Evolutionary conservation across 2,888 invertebrate species (phyloP).

Genomic region (Ashinkailepas kermadecensis): DNA sequence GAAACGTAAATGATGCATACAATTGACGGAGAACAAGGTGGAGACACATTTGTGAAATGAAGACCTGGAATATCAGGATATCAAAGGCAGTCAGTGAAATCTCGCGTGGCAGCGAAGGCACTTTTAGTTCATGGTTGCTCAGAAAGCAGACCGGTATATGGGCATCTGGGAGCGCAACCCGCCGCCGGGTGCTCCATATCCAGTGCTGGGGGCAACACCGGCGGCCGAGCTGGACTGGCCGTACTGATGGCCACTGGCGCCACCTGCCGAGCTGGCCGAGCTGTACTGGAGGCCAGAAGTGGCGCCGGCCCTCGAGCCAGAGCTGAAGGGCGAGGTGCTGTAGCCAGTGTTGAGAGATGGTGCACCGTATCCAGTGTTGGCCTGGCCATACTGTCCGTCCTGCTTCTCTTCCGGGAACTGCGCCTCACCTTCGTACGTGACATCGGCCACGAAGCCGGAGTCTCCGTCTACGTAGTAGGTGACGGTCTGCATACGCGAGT

Average conservation of each 20-base stretch:
- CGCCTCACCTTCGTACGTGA: background rate
- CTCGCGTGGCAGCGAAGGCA: too few species aligned
- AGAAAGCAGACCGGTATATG: background rate
- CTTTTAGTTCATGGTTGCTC: background rate
- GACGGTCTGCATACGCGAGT: constrained; percentile 1
- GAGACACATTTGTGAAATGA: too few species aligned
- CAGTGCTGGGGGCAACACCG: background rate
- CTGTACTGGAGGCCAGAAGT: background rate
- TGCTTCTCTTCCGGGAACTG: background rate
- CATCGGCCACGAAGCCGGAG: background rate
- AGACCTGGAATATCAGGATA: too few species aligned
- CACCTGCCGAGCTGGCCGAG: background rate
- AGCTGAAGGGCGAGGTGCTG: background rate
- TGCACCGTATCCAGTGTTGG: background rate
- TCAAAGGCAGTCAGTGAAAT: too few species aligned
- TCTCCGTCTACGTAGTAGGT: background rate
- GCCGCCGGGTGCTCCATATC: background rate
- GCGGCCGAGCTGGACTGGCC: background rate
- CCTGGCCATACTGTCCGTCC: background rate
- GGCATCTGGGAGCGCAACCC: background rate
- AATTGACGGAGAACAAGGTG: too few species aligned
- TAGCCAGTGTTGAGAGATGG: background rate
- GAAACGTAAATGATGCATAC: too few species aligned
- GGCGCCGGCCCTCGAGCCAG: background rate
- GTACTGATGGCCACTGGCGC: background rate